These are phyloP conservation scores for Syngnathus rostellatus DNA, from an alignment of 2,797 vertebrate species.

Conservation along the genomic window DNA sequence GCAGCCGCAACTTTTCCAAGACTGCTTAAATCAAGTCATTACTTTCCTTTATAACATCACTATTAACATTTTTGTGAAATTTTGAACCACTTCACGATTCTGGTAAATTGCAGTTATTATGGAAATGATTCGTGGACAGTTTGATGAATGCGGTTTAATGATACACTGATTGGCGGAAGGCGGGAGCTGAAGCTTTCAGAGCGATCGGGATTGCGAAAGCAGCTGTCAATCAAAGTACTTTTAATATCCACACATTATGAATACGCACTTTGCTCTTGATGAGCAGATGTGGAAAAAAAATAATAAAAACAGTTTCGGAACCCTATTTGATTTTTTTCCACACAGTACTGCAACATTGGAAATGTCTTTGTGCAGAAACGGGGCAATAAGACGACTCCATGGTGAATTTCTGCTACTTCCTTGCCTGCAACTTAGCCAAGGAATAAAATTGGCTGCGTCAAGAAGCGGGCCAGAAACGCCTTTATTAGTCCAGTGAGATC, in stretches of 20 bases:
- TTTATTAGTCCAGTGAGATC: conserved; percentile 47
- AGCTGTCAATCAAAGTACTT: conserved; percentile 36
- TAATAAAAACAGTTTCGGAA: conserved; percentile 1
- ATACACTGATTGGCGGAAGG: conserved; percentile 10
- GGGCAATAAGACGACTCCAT: conserved; percentile 11
- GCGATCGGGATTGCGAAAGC: conserved; percentile 22
- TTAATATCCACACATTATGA: conserved; percentile 5
- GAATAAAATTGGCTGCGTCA: conserved; percentile 30
- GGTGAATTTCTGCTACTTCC: conserved; percentile 31
- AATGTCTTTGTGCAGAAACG: conserved; percentile 19
- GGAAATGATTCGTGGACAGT: conserved; percentile 34
- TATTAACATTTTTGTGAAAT: too few relatives aligned
- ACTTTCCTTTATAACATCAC: too few relatives aligned
- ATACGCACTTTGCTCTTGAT: conserved; percentile 1
- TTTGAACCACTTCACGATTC: conserved; percentile 8
- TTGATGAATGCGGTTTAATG: conserved; percentile 28
- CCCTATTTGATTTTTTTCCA: conserved; percentile 1
- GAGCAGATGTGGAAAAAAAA: conserved; percentile 2
- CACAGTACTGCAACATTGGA: conserved; percentile 3
- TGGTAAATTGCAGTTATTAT: conserved; percentile 32
- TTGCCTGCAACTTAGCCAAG: conserved; percentile 28
- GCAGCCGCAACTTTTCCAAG: too few relatives aligned
- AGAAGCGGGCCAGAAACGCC: conserved; percentile 32
- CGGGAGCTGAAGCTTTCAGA: conserved; percentile 17
- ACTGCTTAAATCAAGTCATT: too few relatives aligned